Evolutionary conservation across 2,113 vertebrate genomes (phyloP), one percentile per base, ranked within the genome.

Genomic region (Aegithalos caudatus): DNA sequence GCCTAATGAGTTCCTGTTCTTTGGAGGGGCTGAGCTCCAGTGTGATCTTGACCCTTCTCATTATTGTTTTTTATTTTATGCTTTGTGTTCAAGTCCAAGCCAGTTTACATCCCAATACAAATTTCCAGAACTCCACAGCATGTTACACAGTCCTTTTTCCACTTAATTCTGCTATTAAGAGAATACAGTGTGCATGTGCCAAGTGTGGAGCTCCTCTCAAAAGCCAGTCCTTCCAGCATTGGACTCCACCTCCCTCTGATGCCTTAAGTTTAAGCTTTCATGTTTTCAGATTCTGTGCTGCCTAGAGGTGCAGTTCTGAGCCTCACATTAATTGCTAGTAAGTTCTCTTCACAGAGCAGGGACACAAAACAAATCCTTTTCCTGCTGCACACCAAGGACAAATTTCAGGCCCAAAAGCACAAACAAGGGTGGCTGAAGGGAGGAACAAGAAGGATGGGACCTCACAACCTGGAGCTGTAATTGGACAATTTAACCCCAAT

Each of bases 111-210:
- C 44, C 71, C 13, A 31, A 48, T 10, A 47, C 4, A 38, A 31
- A 45, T 67, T 60, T 35, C 62, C 48, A 8, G 14, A 71, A 16
- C 24, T 65, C 44, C 35, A 21, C 12, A 50, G 47, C n/a, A 31
- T 2, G 11, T 45, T 37, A 11, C 14, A 21, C 1, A 10, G 23
- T 29, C 60, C 29, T 53, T 69, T 56, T 21, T 12, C 44, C 25
- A 7, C n/a, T 60, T 31, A 45, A 45, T 48, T 86, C 60, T 81
- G 38, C 33, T 14, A 35, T 33, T 27, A 24, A 18, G 14, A 62
- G 33, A 81, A 42, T 2, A 18, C 0, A 19, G 25, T 0, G 8
- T 2, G 37, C 5, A 10, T 14, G 38, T 37, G 31, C 42, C 21
- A 37, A 50, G n/a, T 0, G 1, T 2, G 33, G 60, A 78, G 58